These are phyloP conservation scores for Caenorhabditis brenneri DNA, from an alignment of 1,140 invertebrate genomes.

Conservation along the genomic window DNA sequence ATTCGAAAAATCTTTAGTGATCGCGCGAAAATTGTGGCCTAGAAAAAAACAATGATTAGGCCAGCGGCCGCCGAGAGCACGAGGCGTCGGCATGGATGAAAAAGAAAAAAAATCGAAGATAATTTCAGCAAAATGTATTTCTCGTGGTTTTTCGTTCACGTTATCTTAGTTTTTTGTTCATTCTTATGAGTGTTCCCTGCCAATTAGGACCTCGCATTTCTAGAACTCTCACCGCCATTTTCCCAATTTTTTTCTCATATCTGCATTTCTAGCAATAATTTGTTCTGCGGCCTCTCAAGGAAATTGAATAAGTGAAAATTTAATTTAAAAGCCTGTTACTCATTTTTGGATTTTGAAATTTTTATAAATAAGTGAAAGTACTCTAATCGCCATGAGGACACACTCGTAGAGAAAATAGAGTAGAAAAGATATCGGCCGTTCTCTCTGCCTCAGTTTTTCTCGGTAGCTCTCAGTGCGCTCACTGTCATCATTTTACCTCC, in stretches of 20 bases:
- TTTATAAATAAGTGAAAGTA: too few species aligned
- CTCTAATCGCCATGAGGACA: not conserved
- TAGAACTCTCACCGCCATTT: not conserved
- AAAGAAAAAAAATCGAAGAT: slow-evolving; percentile 18
- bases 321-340: too few species aligned
- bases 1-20: slow-evolving; percentile 14
- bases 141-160: too few species aligned
- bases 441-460: not conserved
- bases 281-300: too few species aligned
- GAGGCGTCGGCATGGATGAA: not conserved
- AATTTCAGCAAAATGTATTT: not conserved
- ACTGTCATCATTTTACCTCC: slow-evolving; percentile 24
- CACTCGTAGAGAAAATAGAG: not conserved
- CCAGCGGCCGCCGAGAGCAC: not conserved
- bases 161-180: too few species aligned
- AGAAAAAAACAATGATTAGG: not conserved
- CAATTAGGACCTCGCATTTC: too few species aligned
- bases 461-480: not conserved
- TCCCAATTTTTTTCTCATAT: too few species aligned
- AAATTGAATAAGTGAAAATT: too few species aligned
- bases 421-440: not conserved
- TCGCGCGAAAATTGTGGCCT: slow-evolving; percentile 35
- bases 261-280: too few species aligned
- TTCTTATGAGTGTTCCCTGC: too few species aligned
- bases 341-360: too few species aligned